Evolutionary conservation across 1,140 invertebrate genomes (phyloP).

Genomic region (Anastrepha ludens): DNA sequence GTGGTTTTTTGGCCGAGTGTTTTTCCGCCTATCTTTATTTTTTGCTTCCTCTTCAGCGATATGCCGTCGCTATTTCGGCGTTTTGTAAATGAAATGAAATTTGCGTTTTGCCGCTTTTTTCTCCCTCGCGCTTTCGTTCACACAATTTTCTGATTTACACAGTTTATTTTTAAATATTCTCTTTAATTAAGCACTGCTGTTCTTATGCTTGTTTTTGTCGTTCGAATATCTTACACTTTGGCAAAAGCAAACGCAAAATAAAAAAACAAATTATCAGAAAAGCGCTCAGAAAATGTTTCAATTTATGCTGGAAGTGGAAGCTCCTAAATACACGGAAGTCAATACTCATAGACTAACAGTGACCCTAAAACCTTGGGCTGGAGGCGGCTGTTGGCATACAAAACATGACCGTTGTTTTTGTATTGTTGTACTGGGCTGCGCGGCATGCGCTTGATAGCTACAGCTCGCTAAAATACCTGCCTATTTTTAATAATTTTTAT

Average conservation of each 20-base stretch:
- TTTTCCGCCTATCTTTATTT: neutral
- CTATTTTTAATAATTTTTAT: too few relatives aligned
- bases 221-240: neutral
- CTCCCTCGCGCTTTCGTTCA: neutral
- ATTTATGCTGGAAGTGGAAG: neutral
- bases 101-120: slow-evolving; percentile 28
- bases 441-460: too few relatives aligned
- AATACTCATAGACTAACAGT: neutral
- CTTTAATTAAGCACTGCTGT: neutral
- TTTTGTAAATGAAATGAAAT: slow-evolving; percentile 14
- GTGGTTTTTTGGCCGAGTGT: neutral
- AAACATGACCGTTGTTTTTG: too few relatives aligned
- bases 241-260: neutral
- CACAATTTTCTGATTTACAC: slow-evolving; percentile 16
- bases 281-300: neutral
- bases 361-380: too few relatives aligned
- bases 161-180: slow-evolving; percentile 18
- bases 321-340: neutral
- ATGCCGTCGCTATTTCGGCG: slow-evolving; percentile 38
- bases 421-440: too few relatives aligned
- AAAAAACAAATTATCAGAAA: neutral
- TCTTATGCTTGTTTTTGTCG: neutral
- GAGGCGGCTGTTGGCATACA: too few relatives aligned
- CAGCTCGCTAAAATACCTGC: too few relatives aligned
- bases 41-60: neutral